These are phyloP conservation scores for Folsomia candida DNA, from an alignment of 2,888 invertebrate genomes.

Conservation along the genomic window DNA sequence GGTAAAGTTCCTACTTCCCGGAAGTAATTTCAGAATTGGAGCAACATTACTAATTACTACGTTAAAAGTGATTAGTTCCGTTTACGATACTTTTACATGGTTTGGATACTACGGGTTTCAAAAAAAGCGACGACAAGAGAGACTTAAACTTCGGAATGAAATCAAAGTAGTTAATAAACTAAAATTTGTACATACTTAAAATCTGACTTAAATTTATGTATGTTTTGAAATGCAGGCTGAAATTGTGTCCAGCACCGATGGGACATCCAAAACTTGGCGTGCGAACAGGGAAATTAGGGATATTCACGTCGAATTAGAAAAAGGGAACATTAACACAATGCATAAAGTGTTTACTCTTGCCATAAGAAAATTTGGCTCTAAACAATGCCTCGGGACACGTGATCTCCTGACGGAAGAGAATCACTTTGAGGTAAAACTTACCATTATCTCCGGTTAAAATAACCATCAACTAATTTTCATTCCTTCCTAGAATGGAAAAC, in stretches of 20 bases:
- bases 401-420: slow-evolving; percentile 89
- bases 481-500: slow-evolving; percentile 62
- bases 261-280: neutral
- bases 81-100: neutral
- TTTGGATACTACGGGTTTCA: neutral
- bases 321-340: slow-evolving; percentile 75
- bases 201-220: too few species aligned
- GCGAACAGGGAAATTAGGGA: slow-evolving; percentile 51
- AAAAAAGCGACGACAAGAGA: neutral
- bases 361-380: slow-evolving; percentile 68
- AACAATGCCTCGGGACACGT: slow-evolving; percentile 82
- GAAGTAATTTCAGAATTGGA: neutral
- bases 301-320: slow-evolving; percentile 70
- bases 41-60: neutral
- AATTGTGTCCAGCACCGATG: neutral
- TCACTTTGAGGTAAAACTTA: slow-evolving; percentile 71
- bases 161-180: neutral
- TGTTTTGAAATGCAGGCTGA: neutral
- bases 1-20: neutral
- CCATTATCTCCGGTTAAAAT: too few species aligned
- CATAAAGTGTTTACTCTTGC: slow-evolving; percentile 80
- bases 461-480: too few species aligned
- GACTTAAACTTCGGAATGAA: neutral
- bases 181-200: neutral
- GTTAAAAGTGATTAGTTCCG: neutral